These are phyloP conservation scores for Monodelphis domestica DNA, from an alignment of 2,797 vertebrate genomes.

Conservation along the genomic window DNA sequence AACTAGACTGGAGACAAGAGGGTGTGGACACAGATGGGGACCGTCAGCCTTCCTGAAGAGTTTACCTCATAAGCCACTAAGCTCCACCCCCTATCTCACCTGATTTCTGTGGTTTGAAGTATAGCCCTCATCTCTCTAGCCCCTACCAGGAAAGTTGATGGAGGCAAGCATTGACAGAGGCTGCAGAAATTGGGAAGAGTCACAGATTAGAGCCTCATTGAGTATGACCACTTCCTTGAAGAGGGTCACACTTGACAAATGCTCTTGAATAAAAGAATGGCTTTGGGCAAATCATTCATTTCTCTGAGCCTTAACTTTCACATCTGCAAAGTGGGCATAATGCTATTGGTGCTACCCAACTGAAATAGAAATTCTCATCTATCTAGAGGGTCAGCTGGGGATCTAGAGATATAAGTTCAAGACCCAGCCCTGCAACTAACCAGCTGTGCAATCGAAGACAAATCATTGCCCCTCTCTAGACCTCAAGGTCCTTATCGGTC, in stretches of 20 bases:
- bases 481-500: background rate
- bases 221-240: background rate
- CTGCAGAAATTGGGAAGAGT: background rate
- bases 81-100: background rate
- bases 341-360: background rate
- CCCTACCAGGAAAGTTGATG: background rate
- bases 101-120: background rate
- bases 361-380: background rate
- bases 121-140: background rate
- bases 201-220: background rate
- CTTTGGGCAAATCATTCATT: background rate
- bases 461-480: background rate
- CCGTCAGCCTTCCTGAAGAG: background rate
- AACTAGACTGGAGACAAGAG: background rate
- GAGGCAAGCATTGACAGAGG: background rate
- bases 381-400: background rate
- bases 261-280: background rate
- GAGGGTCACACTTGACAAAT: background rate
- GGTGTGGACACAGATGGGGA: rapidly evolving
- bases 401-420: background rate
- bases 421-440: background rate
- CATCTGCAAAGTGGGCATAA: background rate
- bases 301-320: background rate
- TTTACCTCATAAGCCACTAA: too few species aligned
- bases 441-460: background rate